Evolutionary conservation across 2,888 invertebrate genomes (phyloP), one percentile per base, ranked within the genome.

Genomic region (Dryobotodes eremita): DNA sequence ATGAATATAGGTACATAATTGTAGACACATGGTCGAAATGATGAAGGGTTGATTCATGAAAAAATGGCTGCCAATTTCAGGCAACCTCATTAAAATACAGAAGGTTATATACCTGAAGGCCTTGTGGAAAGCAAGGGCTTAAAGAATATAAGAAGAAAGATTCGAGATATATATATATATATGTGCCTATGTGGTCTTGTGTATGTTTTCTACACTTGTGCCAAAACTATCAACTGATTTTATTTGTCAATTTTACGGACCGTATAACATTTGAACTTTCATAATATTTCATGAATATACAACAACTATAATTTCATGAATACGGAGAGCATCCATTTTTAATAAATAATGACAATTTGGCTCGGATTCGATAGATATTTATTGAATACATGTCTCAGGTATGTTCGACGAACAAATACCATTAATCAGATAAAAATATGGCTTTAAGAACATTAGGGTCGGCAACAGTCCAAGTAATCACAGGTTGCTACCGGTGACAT

Each of bases 301-400:
- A 48, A 17, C 8, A 23, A 50, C 13, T 10, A 77, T 78, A 15
- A 55, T 15, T 26, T n/a, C n/a, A 36, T 80, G 53, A 71, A 59
- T 42, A 69, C 11, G 15, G 15, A 50, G 10, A 23, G 5, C 26
- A 48, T 36, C 17, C 6, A 15, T 64, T 36, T 36, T 62, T 50
- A 61, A 75, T 59, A n/a, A n/a, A 31, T 8, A 57, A 26, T 64
- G 70, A 79, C n/a, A 65, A 65, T 77, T 88, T 89, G 88, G 81
- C 81, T 79, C 57, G 11, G 1, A 46, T 26, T 55, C 20, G 61
- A 62, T 77, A n/a, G 53, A 79, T 82, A 79, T 84, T 83, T 76
- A 89, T 82, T 77, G 17, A 13, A 61, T n/a, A 70, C 70, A 79
- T 75, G 66, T 31, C 20, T 75, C 53, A 78, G 23, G 69, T 77